Evolutionary conservation across 2,888 invertebrate species (phyloP), one percentile per base, ranked within the genome.

Genomic region (Heteromyza rotundicornis): DNA sequence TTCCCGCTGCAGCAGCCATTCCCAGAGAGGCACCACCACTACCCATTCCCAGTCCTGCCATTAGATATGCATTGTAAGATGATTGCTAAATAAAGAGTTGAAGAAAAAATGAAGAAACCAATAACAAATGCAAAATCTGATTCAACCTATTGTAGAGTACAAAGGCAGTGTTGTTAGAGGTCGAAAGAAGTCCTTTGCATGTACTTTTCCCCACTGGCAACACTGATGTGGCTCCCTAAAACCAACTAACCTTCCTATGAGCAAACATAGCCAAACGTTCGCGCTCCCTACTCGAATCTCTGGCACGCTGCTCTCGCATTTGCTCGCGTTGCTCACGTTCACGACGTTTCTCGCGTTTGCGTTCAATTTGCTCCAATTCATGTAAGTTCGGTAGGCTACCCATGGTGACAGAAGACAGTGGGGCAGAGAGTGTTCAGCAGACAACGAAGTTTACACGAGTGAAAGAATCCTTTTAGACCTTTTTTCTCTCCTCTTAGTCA

Each of bases 361-460:
- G 80, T 75, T 84, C 74, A 57, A 78, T 77, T 49, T 78, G 75
- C 67, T 86, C 86, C 74, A 89, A 82, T 74, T 89, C 88, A 76
- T 88, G 88, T 63, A 89, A 79, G 81, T 89, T 89, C 67, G 89
- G 89, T 73, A 89, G 77, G 72, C 89, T 89, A 58, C 89, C 89
- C 89, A 89, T 89, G 24, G 59, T 70, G 52, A 17, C 49, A 24
- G 40, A 40, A 10, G 40, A 7, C 5, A 10, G 5, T 10, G n/a
- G 10, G 14, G 14, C n/a, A 40, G 10, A 40, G 40, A n/a, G 3
- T 3, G 40, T 10, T 40, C 3, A 8, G 40, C 40, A 40, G 40
- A n/a, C 40, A 40, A 7, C 40, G 40, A 7, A n/a, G 8, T 40
- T n/a, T 2, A 10, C 3, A 10, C 16, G 40, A 32, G 23, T 44